phyloP scores from a whole-genome alignment of 1,140 invertebrate species.

The Bombus polaris region DNA sequence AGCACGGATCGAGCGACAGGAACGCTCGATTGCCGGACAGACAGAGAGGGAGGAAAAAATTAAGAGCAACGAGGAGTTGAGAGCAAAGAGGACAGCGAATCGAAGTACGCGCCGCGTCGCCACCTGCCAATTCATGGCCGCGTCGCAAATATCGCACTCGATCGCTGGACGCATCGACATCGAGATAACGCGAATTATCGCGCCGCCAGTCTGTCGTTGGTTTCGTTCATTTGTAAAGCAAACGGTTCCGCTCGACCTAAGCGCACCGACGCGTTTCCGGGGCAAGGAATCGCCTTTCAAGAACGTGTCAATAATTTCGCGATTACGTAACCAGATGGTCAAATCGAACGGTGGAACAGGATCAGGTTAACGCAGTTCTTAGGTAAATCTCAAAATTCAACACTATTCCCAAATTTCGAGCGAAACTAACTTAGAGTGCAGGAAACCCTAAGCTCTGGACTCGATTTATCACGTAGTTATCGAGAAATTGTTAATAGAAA shows the following conservation, averaged over 20 bases:
- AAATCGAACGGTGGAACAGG: background rate
- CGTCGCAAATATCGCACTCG: background rate
- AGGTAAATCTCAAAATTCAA: too few relatives aligned
- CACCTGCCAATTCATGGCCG: too few relatives aligned
- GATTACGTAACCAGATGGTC: background rate
- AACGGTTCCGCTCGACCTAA: slow-evolving; percentile 7
- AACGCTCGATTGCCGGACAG: background rate
- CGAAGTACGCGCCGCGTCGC: background rate
- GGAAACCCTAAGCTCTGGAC: too few relatives aligned
- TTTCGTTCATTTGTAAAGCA: background rate
- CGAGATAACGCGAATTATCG: slow-evolving; percentile 20
- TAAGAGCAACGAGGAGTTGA: background rate
- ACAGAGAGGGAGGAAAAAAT: background rate
- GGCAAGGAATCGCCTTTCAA: background rate
- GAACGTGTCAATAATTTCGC: slow-evolving; percentile 12
- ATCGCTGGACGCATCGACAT: background rate
- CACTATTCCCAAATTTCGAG: too few relatives aligned
- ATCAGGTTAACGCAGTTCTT: too few relatives aligned
- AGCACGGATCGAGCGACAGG: background rate
- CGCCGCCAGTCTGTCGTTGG: background rate
- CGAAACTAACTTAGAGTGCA: too few relatives aligned
- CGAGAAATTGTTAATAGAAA: too few relatives aligned
- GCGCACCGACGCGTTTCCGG: slow-evolving; percentile 11
- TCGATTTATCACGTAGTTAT: too few relatives aligned
- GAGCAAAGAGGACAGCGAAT: background rate